These are phyloP conservation scores for Lethrus apterus DNA, from an alignment of 1,140 invertebrate species.

Conservation along the genomic window DNA sequence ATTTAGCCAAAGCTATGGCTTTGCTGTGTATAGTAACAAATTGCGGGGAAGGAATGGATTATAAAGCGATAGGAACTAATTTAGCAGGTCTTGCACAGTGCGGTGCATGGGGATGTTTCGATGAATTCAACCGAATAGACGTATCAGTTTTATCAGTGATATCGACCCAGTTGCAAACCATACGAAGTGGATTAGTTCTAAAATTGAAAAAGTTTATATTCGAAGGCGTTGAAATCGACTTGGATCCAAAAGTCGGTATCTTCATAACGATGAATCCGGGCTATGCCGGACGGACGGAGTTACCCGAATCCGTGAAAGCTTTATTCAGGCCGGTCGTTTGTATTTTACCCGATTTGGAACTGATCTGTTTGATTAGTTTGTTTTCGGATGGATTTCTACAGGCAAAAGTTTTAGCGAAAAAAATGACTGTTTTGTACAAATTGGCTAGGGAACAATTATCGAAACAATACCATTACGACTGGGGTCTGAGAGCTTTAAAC, in stretches of 20 bases:
- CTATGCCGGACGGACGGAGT: constrained; percentile 79
- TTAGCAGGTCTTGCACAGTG: constrained; percentile 65
- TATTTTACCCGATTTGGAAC: constrained; percentile 79
- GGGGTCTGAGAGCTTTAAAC: constrained; percentile 82
- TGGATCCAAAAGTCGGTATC: constrained; percentile 80
- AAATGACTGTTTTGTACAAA: constrained; percentile 86
- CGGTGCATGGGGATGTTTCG: constrained; percentile 85
- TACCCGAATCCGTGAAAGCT: constrained; percentile 86
- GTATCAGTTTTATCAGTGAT: constrained; percentile 86
- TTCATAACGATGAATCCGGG: constrained; percentile 94
- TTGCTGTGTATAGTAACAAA: constrained; percentile 84
- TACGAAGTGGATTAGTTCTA: constrained; percentile 70
- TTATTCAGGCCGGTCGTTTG: constrained; percentile 85
- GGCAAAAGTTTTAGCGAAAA: constrained; percentile 82
- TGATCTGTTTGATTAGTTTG: constrained; percentile 85
- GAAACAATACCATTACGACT: constrained; percentile 90
- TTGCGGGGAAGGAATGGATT: constrained; percentile 90
- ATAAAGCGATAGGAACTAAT: constrained; percentile 75
- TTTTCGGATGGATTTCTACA: constrained; percentile 85
- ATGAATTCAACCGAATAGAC: constrained; percentile 88
- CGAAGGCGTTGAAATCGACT: constrained; percentile 71
- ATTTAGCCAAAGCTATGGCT: constrained; percentile 81
- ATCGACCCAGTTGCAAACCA: constrained; percentile 82
- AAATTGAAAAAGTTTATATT: constrained; percentile 73
- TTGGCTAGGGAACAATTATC: constrained; percentile 79